Evolutionary conservation across 2,797 vertebrate species (phyloP), one percentile per base, ranked within the genome.

Genomic region (Danionella dracula): DNA sequence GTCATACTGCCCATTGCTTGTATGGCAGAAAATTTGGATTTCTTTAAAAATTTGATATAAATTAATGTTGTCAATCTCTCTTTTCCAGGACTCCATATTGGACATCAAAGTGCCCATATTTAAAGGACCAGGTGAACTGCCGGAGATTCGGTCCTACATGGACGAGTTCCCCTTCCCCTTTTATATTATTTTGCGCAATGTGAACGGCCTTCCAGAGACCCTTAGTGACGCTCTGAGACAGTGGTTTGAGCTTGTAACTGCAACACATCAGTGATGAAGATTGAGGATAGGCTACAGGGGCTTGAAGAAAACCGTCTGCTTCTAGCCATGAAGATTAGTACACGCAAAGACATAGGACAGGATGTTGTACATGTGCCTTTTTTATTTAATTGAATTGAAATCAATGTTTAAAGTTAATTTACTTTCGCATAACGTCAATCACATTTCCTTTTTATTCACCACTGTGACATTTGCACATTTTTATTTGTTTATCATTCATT

Each of bases 91-190:
- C 86, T 99, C 95, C 44, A 92, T 99, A 78, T 80, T 99, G 89
- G 95, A 99, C 81, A 99, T 99, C 82, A 98, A 97, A 88, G 94
- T 99, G 65, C 97, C 97, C 44, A 85, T 99, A 74, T 99, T 99
- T 82, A 93, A 90, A 85, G 92, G 88, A 5, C 91, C 91, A 0
- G 95, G 94, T 70, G 93, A 96, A 74, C 73, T 97, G 72, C 94
- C 94, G 0, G 95, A 97, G 85, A 99, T 99, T 81, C 91, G 87
- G 70, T 94, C 95, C 20, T 99, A 99, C 82, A 96, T 99, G 92
- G 97, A 99, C 0, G 95, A 99, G 83, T 99, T 99, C 79, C 97
- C 97, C 0, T 99, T 99, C 82, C 97, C 97, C 0, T 99, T 98
- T 84, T 99, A 99, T 55, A 75, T 96, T 76, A 96, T 99, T 82